Evolutionary conservation across 2,888 invertebrate genomes (phyloP), one percentile per base, ranked within the genome.

Genomic region (Lithophane leautieri): DNA sequence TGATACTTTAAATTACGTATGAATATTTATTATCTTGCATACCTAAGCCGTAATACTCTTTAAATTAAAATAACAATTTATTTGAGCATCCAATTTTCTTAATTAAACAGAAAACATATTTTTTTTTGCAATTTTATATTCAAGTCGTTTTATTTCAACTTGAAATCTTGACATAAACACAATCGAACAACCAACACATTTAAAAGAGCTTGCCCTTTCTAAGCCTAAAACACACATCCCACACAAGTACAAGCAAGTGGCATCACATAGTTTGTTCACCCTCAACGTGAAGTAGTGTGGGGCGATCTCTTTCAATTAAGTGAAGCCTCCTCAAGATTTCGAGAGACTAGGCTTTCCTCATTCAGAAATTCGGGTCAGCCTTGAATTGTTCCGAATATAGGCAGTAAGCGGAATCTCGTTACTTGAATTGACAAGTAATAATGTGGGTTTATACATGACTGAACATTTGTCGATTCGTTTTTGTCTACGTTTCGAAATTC

Each of bases 281-380:
- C 93, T 92, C 89, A 81, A 92, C 90, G 89, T 91, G 89, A 79
- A 84, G 92, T 92, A 84, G 91, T 92, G 89, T 87, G 89, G 90
- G 86, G 86, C 92, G 94, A 95, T 95, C 94, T 94, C 94, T 95
- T 95, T 94, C 95, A 95, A 95, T 95, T 95, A 95, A 94, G 91
- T 94, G 87, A 89, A 94, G 94, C 89, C 90, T 90, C 85, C 94
- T 94, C 81, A 83, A 79, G 83, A 80, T 83, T 89, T 90, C 87
- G 73, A 90, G 88, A 88, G 89, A 83, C 89, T 85, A 82, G 84
- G 79, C 83, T 82, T 86, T 85, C 79, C 85, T 89, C 84, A 85
- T 89, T 88, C 88, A 88, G 83, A 89, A 90, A 91, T 91, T 90
- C 86, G 89, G 91, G 90, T 90, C 90, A 89, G 85, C 82, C 82